Conservation (phyloP, 2,888 invertebrate species). For the Cetonia aurata region DNA sequence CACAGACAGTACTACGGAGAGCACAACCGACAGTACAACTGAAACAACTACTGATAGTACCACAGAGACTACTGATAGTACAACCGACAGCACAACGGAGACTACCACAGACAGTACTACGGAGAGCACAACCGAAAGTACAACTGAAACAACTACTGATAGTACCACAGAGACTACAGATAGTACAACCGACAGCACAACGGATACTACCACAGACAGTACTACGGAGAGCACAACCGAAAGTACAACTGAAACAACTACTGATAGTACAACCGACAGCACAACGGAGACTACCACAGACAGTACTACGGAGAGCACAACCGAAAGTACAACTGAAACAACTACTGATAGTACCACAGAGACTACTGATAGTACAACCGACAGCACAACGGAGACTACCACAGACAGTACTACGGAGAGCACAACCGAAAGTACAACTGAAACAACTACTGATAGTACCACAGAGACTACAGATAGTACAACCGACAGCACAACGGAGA, state of each 20-base stretch:
- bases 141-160: background rate
- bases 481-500: background rate
- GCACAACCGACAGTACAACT: too few species aligned
- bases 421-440: background rate
- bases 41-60: too few species aligned
- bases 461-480: background rate
- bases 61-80: background rate
- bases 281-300: too few species aligned
- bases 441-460: constrained; percentile 3
- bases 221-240: too few species aligned
- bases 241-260: too few species aligned
- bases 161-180: background rate
- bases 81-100: background rate
- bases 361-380: background rate
- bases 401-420: background rate
- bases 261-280: too few species aligned
- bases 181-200: background rate
- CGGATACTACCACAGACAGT: too few species aligned
- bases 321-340: too few species aligned
- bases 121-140: background rate
- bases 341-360: too few species aligned
- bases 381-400: background rate
- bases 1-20: background rate
- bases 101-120: background rate
- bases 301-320: too few species aligned